A percentile compares a stretch with the other conserved stretches of the same genome.
These are phyloP conservation scores for Numida meleagris DNA, from an alignment of 2,113 vertebrate species.

Conservation along the genomic window DNA sequence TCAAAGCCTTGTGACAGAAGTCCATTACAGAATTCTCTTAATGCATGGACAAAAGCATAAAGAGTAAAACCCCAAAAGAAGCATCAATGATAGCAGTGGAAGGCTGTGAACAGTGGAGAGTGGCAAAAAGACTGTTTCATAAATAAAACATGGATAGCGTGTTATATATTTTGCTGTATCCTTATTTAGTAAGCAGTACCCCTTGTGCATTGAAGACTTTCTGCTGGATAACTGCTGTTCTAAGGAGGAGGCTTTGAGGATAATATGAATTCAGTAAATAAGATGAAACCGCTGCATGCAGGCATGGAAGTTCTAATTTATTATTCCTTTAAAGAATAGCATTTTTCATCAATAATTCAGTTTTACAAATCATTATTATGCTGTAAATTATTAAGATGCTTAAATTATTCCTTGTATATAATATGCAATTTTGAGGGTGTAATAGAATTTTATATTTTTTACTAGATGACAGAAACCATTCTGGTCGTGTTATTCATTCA, in stretches of 20 bases:
- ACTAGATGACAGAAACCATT: neutral
- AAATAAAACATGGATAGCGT: neutral
- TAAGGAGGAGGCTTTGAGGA: neutral
- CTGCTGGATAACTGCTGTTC: neutral
- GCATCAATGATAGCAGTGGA: neutral
- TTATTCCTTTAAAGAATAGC: constrained; percentile 39
- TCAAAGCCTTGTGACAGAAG: neutral
- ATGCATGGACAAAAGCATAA: accelerated
- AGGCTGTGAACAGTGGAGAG: neutral
- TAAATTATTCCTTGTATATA: constrained; percentile 55
- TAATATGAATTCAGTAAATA: constrained; percentile 48
- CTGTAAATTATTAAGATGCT: constrained; percentile 62
- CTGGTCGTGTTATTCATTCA: neutral
- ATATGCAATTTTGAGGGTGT: neutral
- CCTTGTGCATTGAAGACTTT: neutral
- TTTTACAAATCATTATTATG: constrained; percentile 62
- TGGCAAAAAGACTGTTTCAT: neutral
- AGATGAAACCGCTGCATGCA: neutral
- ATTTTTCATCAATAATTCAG: constrained; percentile 61
- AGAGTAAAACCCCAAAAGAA: neutral
- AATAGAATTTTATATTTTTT: constrained; percentile 8
- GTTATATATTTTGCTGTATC: neutral
- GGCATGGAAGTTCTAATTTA: neutral
- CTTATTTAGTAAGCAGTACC: neutral
- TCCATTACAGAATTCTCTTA: neutral